Evolutionary conservation across 2,888 invertebrate species (phyloP).

Genomic region (Amaurobius ferox): DNA sequence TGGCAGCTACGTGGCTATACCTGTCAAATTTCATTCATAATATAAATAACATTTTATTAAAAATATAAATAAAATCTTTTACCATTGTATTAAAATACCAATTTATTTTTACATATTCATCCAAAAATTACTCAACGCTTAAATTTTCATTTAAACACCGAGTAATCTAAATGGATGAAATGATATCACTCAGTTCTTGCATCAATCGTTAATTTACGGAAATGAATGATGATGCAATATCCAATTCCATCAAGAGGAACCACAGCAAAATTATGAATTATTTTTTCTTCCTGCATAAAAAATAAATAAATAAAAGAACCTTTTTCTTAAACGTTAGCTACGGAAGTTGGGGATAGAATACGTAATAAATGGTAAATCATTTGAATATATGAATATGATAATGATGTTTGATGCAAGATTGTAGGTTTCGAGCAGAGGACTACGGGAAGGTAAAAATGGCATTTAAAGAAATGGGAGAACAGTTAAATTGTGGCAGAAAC

Average conservation of each 20-base stretch:
- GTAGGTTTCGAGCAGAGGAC: slow-evolving; percentile 33
- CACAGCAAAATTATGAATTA: slow-evolving; percentile 27
- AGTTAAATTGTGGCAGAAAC: slow-evolving; percentile 13
- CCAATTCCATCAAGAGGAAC: slow-evolving; percentile 15
- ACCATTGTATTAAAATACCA: no score
- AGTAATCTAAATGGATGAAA: slow-evolving; percentile 1
- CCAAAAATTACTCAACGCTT: slow-evolving; percentile 15
- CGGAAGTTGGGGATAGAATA: slow-evolving; percentile 53
- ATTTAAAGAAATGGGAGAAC: slow-evolving; percentile 38
- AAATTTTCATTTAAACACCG: slow-evolving; percentile 12
- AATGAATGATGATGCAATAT: slow-evolving; percentile 29
- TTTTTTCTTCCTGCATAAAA: slow-evolving; percentile 54
- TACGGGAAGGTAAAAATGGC: slow-evolving; percentile 44
- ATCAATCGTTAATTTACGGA: slow-evolving; percentile 26
- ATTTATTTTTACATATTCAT: no score
- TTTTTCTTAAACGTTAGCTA: slow-evolving; percentile 65
- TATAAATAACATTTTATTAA: no score
- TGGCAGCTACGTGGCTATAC: no score
- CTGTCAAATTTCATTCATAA: no score
- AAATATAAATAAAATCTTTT: no score
- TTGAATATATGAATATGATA: slow-evolving; percentile 72
- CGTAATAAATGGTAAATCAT: slow-evolving; percentile 71
- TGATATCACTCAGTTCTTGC: slow-evolving; percentile 1
- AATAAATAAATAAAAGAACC: slow-evolving; percentile 67
- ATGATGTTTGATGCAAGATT: slow-evolving; percentile 36